Base-by-base conservation (phyloP, 2,113 vertebrate species). In the Tupaia chinensis region DNA sequence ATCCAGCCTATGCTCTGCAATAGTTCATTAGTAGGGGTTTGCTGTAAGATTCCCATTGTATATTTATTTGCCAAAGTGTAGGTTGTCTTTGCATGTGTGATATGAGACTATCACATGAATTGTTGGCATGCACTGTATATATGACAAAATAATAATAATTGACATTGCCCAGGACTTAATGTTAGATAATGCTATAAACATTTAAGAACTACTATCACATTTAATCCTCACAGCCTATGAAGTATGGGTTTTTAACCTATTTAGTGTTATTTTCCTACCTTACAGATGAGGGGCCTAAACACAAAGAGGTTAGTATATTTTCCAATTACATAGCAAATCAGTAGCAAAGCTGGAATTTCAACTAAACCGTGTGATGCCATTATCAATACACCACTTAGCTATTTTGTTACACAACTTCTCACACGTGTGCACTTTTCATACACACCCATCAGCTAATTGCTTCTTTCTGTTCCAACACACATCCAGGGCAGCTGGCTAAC, bases 351-450 rank as follows among this genome's bases (percentile, higher is more conserved):
- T 29, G 63, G 15, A 19, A 66, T 70, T 76, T 44, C 66, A 82
- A 7, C 27, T 22, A 29, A 17, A 23, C 20, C n/a, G 15, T 5
- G 34, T 10, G 5, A 13, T 60, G 85, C 34, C 16, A 29, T 1
- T 27, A 29, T 25, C 14, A 27, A 29, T 4, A 4, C 1, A 11
- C 27, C 29, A 5, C 29, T 68, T 23, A 58, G 60, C 34, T 85
- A 68, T 81, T 74, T 25, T 76, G 23, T 54, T 12, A 60, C 0
- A 7, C 54, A 9, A 34, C 25, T 9, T 82, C 85, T 11, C 8
- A 0, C 0, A 0, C 2, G 19, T 23, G 29, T 69, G 17, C 2
- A 69, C 44, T 78, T 8, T 58, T 22, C 72, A 54, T 0, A 23
- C 44, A 66, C 15, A 96, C 44, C 19, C 9, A 23, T 56, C 32